Evolutionary conservation across 2,888 invertebrate genomes (phyloP).

Genomic region (Neuroscelio doddi): DNA sequence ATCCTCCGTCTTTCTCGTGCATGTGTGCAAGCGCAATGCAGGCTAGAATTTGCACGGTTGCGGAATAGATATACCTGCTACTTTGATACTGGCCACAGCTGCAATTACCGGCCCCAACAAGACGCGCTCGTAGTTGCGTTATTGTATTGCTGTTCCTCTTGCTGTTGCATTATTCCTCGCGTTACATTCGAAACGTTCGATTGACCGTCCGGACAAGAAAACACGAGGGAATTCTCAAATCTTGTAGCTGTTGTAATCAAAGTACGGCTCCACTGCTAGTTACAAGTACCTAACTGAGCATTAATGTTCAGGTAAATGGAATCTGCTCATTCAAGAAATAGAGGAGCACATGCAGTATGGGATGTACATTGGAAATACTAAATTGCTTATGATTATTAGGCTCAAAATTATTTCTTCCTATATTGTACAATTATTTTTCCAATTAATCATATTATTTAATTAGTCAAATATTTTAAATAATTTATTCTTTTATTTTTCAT

Average conservation of each 20-base stretch:
- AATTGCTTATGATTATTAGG: no score
- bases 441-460: background rate
- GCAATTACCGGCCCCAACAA: slow-evolving; percentile 43
- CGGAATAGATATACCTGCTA: slow-evolving; percentile 43
- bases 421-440: background rate
- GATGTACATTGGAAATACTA: background rate
- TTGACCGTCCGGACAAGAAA: slow-evolving; percentile 10
- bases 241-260: background rate
- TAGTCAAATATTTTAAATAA: no score
- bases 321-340: slow-evolving; percentile 36
- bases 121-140: no score
- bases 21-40: background rate
- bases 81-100: slow-evolving; percentile 27
- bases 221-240: slow-evolving; percentile 16
- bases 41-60: slow-evolving; percentile 44
- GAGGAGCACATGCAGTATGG: slow-evolving; percentile 28
- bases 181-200: slow-evolving; percentile 35
- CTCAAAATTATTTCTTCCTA: background rate
- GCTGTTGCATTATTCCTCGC: slow-evolving; percentile 14
- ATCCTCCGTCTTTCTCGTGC: no score
- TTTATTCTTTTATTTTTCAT: no score
- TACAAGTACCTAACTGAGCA: slow-evolving; percentile 32
- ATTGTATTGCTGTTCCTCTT: slow-evolving; percentile 8
- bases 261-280: slow-evolving; percentile 15
- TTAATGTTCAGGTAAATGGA: slow-evolving; percentile 39